Percentiles rank a stretch among this genome's conserved stretches.
These are phyloP conservation scores for Caradrina clavipalpis DNA, from an alignment of 2,888 invertebrate genomes.

Conservation along the genomic window DNA sequence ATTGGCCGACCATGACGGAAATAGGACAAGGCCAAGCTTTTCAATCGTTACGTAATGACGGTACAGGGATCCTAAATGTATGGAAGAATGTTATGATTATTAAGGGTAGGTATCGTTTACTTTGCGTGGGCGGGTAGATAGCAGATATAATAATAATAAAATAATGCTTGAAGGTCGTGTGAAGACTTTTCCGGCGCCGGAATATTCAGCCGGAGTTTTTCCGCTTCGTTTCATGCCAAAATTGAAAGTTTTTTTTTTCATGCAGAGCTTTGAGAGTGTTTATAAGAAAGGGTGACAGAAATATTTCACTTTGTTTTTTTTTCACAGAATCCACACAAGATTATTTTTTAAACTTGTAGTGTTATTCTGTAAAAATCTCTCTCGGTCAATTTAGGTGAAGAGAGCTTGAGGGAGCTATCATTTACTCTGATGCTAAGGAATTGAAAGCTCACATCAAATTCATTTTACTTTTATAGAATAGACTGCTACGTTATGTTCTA, in stretches of 20 bases:
- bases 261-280: not conserved
- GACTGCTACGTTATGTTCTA: not conserved
- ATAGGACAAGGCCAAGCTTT: slow-evolving; percentile 76
- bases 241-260: slow-evolving; percentile 33
- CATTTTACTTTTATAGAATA: too few species aligned
- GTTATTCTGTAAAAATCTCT: not conserved
- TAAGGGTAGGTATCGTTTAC: slow-evolving; percentile 20
- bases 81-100: slow-evolving; percentile 40
- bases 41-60: slow-evolving; percentile 64
- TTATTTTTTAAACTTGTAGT: not conserved
- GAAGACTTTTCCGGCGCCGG: slow-evolving; percentile 16
- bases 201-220: slow-evolving; percentile 13
- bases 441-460: too few species aligned
- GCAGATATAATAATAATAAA: slow-evolving; percentile 1
- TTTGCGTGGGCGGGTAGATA: slow-evolving; percentile 18
- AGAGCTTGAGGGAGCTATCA: too few species aligned
- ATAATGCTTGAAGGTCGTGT: slow-evolving; percentile 27
- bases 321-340: not conserved
- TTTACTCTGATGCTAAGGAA: too few species aligned
- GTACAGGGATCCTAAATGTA: slow-evolving; percentile 30
- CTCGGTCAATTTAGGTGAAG: not conserved
- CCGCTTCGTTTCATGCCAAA: slow-evolving; percentile 6
- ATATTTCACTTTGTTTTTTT: slow-evolving; percentile 13
- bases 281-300: not conserved
- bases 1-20: slow-evolving; percentile 77